Evolutionary conservation across 2,113 vertebrate genomes (phyloP).

Genomic region (Colossoma macropomum): DNA sequence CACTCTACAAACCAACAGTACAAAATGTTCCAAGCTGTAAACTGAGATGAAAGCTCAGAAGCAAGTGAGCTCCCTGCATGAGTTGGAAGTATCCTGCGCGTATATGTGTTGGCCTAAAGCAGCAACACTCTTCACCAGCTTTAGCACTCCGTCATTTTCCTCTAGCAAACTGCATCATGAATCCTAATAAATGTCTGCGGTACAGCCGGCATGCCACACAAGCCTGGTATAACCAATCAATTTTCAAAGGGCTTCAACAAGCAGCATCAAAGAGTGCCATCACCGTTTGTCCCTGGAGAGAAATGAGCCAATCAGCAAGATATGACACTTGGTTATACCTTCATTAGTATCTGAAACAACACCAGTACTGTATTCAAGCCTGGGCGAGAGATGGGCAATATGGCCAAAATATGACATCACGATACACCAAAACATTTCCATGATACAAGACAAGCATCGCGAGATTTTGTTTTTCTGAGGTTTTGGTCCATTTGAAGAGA

Average conservation of each 20-base stretch:
- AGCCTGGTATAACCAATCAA: neutral
- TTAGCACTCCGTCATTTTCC: neutral
- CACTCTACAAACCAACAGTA: neutral
- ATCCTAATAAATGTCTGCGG: constrained; percentile 12
- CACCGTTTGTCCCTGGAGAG: neutral
- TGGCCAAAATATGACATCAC: too few relatives aligned
- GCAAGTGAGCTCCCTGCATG: neutral
- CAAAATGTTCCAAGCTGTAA: neutral
- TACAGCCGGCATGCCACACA: neutral
- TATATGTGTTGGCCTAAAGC: neutral
- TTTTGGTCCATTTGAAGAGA: too few relatives aligned
- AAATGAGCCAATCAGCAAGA: neutral
- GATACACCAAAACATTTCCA: too few relatives aligned
- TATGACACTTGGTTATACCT: neutral
- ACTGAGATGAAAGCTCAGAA: neutral
- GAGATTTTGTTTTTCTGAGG: too few relatives aligned
- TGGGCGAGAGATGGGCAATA: too few relatives aligned
- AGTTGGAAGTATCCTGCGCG: neutral
- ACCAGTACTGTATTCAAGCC: neutral
- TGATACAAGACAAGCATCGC: too few relatives aligned
- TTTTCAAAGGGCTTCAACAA: neutral
- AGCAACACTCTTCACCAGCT: neutral
- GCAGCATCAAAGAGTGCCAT: neutral
- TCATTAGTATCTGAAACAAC: neutral
- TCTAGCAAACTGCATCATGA: neutral